Conservation (phyloP, 2,888 invertebrate genomes). For the Gisinianus flammeolus region DNA sequence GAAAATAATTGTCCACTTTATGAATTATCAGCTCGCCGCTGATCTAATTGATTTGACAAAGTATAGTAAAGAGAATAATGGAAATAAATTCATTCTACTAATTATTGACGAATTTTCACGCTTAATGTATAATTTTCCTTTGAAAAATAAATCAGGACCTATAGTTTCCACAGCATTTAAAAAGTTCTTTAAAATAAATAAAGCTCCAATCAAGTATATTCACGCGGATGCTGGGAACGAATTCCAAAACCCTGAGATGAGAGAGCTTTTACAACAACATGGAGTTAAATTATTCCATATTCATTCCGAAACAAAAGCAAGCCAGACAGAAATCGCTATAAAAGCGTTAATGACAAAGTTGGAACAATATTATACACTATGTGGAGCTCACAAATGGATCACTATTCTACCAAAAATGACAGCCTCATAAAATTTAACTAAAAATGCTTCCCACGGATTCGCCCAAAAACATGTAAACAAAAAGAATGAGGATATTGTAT, state of each 20-base stretch:
- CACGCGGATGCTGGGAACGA: too few species aligned
- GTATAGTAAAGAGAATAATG: slow-evolving; percentile 7
- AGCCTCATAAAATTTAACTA: neutral
- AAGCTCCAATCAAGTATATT: neutral
- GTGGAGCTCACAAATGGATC: neutral
- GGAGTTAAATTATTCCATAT: neutral
- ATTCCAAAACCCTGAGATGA: neutral
- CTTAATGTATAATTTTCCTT: neutral
- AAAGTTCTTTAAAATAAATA: neutral
- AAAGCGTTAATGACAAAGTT: neutral
- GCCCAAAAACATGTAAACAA: too few species aligned
- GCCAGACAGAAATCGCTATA: neutral
- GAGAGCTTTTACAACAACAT: neutral
- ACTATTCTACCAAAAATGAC: neutral
- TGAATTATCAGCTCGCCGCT: slow-evolving; percentile 3
- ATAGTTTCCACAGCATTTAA: neutral
- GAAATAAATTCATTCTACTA: slow-evolving; percentile 1
- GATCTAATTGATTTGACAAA: slow-evolving; percentile 13
- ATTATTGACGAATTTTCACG: slow-evolving; percentile 17
- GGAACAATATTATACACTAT: neutral
- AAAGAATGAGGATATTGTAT: neutral
- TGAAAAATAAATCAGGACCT: slow-evolving; percentile 21
- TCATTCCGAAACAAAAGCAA: neutral
- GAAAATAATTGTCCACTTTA: neutral
- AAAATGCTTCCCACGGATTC: too few species aligned